These are phyloP conservation scores for Conopomorpha cramerella DNA, from an alignment of 1,140 invertebrate genomes.

Conservation along the genomic window DNA sequence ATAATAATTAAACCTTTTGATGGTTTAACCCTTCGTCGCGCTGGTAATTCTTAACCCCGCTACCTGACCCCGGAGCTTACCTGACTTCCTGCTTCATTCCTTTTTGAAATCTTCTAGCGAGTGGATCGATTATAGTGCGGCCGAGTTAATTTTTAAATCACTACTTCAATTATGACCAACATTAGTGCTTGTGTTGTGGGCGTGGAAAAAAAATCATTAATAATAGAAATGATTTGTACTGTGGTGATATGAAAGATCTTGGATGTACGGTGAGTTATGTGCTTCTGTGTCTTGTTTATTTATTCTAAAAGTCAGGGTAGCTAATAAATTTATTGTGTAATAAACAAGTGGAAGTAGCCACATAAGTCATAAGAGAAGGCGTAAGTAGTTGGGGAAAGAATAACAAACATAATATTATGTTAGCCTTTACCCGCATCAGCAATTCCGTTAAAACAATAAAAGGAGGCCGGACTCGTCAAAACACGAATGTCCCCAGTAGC, in stretches of 20 bases:
- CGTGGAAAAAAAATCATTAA: no score
- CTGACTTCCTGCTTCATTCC: conserved; percentile 46
- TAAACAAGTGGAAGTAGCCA: no score
- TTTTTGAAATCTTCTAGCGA: conserved; percentile 27
- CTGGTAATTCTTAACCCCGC: conserved; percentile 41
- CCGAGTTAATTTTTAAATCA: no score
- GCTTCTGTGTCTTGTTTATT: no score
- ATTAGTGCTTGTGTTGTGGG: no score
- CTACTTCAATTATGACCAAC: no score
- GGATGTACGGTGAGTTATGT: no score
- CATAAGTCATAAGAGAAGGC: no score
- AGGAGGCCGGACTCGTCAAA: conserved; percentile 41
- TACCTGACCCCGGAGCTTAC: conserved; percentile 41
- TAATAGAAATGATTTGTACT: no score
- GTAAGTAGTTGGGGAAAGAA: conserved; percentile 17
- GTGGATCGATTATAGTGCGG: conserved; percentile 20
- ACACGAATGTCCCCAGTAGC: conserved; percentile 37
- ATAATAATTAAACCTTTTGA: conserved; percentile 53
- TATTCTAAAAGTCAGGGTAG: no score
- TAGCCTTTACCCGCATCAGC: conserved; percentile 25
- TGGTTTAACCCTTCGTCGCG: conserved; percentile 48
- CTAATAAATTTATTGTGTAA: no score
- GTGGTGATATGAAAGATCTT: no score
- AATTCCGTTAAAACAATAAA: conserved; percentile 47
- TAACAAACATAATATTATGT: conserved; percentile 32